phyloP scores from a whole-genome alignment of 1,140 invertebrate species.

The Penaeus vannamei region DNA sequence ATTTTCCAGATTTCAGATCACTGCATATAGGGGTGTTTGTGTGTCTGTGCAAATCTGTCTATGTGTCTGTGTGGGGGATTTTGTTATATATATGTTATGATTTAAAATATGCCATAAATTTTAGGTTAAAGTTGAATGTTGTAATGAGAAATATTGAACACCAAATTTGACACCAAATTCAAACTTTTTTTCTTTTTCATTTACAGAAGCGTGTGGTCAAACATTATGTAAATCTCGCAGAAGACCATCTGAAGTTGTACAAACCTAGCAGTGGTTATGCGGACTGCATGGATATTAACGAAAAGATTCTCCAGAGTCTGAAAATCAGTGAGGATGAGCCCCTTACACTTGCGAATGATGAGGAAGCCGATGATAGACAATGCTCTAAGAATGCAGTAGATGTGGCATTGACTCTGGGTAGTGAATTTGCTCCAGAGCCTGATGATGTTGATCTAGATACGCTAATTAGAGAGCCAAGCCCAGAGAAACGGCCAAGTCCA shows the following conservation, averaged over 20 bases:
- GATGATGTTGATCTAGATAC: conserved; percentile 57
- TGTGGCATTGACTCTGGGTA: conserved; percentile 41
- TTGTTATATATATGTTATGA: too few relatives aligned
- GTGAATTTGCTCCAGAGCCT: conserved; percentile 55
- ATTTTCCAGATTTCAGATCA: too few relatives aligned
- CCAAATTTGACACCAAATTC: too few relatives aligned
- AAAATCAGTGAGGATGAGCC: conserved; percentile 60
- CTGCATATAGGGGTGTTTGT: too few relatives aligned
- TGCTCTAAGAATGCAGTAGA: conserved; percentile 49
- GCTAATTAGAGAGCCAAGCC: conserved; percentile 34
- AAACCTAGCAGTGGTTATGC: conserved; percentile 43
- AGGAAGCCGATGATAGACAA: not conserved
- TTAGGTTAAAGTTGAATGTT: too few relatives aligned
- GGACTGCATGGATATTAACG: conserved; percentile 49
- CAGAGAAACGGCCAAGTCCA: conserved; percentile 38
- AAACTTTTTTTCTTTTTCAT: not conserved
- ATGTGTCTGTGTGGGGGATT: too few relatives aligned
- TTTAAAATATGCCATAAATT: too few relatives aligned
- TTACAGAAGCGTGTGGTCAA: conserved; percentile 47
- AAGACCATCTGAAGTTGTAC: conserved; percentile 48
- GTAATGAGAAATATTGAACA: too few relatives aligned
- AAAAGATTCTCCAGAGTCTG: conserved; percentile 59
- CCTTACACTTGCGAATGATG: conserved; percentile 28
- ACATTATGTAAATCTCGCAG: conserved; percentile 43
- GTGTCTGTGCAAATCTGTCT: too few relatives aligned